These are phyloP conservation scores for Hippotragus niger DNA, from an alignment of 2,113 vertebrate genomes.

Conservation along the genomic window DNA sequence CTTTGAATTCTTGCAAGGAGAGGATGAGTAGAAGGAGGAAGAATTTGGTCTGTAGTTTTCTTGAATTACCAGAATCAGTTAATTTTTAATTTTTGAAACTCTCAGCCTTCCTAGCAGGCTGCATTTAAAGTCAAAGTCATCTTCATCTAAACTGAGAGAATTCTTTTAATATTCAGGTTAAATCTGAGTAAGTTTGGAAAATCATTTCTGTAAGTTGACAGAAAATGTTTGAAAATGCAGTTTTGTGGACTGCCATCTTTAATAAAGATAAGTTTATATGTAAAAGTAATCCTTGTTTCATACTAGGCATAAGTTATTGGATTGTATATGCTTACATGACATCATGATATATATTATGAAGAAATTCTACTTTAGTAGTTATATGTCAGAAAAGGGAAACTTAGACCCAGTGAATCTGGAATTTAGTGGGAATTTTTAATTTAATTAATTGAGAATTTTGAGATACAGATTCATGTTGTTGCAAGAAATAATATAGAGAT, in stretches of 20 bases:
- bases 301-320: background rate
- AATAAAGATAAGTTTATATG: background rate
- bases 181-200: background rate
- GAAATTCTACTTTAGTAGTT: background rate
- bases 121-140: background rate
- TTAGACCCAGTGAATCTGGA: background rate
- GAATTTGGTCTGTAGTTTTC: background rate
- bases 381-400: background rate
- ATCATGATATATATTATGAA: background rate
- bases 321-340: background rate
- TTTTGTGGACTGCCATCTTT: background rate
- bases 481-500: background rate
- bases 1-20: background rate
- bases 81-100: background rate
- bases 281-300: background rate
- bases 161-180: background rate
- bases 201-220: background rate
- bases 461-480: background rate
- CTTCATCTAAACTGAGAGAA: background rate
- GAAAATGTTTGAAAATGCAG: background rate
- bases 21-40: background rate
- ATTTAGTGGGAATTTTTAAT: background rate
- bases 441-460: background rate
- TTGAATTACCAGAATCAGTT: background rate
- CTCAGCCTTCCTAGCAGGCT: background rate